Conservation (phyloP, 2,797 vertebrate genomes). For the Intellagama lesueurii region DNA sequence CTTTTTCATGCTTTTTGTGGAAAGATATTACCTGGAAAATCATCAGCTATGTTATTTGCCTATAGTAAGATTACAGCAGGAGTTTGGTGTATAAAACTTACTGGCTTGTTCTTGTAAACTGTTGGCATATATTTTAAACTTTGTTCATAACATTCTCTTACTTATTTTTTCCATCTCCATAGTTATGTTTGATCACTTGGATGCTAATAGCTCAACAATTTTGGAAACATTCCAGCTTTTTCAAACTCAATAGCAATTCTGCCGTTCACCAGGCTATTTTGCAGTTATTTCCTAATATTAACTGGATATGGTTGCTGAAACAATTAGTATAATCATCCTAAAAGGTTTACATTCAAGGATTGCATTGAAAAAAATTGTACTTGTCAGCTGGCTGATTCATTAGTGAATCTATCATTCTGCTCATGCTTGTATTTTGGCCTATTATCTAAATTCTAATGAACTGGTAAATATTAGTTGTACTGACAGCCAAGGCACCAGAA, state of each 20-base stretch:
- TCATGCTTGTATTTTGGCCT: not conserved
- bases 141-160: not conserved
- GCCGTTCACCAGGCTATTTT: not conserved
- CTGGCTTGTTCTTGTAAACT: no score
- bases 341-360: no score
- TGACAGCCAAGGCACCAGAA: not conserved
- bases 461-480: not conserved
- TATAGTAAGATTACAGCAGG: not conserved
- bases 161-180: not conserved
- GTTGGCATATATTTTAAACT: not conserved
- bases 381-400: not conserved
- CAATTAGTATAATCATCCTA: conserved; percentile 16
- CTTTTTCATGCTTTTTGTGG: not conserved
- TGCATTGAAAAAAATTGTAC: not conserved
- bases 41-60: not conserved
- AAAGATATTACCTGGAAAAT: not conserved
- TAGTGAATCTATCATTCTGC: not conserved
- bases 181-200: not conserved
- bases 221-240: not conserved
- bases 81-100: no score
- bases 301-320: not conserved
- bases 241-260: conserved; percentile 1
- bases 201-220: not conserved
- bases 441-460: conserved; percentile 20
- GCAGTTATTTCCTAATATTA: not conserved